Base-by-base conservation (phyloP, 2,888 invertebrate species). In the Megaustenia siamemsis region DNA sequence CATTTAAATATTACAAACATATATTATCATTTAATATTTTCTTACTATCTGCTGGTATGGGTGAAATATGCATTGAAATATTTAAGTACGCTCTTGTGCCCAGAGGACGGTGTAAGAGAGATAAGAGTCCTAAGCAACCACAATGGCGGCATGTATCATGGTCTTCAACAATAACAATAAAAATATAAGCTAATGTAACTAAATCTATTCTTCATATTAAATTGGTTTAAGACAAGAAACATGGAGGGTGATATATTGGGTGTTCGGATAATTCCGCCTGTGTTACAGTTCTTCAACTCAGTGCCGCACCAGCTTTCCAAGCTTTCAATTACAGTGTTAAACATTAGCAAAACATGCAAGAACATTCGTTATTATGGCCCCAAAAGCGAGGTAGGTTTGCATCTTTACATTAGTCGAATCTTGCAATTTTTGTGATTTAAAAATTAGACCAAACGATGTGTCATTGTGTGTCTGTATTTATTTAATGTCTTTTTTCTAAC, bases 331-430 rank as follows among this genome's bases (percentile, higher is more conserved):
- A 91, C 92, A 32, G 93, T 94, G 76, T 92, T 92, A 89, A 94
- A 94, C 88, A 91, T 93, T 49, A 91, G 92, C 87, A 93, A 90
- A 88, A 88, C 89, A 21, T 92, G 92, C 89, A 92, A 92, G 88
- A 91, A 89, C 76, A 92, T 94, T 66, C 89, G 94, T 56, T 93
- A 90, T 86, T 93, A 93, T 89, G 92, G 90, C 56, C 93, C 94
- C 28, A 92, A 93, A 88, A 90, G 90, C 80, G 92, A 93, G 90
- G 93, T 93, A 80, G 82, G 60, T 60, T 8, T 53, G 15, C 53
- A 4, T 53, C 3, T 8, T 53, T n/a, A n/a, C n/a, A n/a, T n/a
- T n/a, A n/a, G n/a, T n/a, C n/a, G n/a, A n/a, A n/a, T n/a, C n/a
- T n/a, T n/a, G n/a, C n/a, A n/a, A n/a, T n/a, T n/a, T n/a, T n/a